These are phyloP conservation scores for Bagarius yarrelli DNA, from an alignment of 2,113 vertebrate species.

Conservation along the genomic window DNA sequence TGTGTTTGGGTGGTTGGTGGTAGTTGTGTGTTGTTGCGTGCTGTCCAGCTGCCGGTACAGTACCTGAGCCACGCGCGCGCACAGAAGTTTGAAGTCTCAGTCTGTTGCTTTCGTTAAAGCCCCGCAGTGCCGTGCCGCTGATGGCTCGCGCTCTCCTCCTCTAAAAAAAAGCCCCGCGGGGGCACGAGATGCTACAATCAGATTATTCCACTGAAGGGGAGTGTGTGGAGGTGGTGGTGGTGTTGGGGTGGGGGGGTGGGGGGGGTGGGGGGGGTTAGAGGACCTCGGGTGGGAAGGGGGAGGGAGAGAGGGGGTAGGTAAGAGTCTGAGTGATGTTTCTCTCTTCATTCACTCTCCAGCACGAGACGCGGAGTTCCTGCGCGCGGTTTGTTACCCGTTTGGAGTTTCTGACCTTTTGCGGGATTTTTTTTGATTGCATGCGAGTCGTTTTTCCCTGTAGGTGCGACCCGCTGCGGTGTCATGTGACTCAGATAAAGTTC, in stretches of 20 bases:
- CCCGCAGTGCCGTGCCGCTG: constrained; percentile 20
- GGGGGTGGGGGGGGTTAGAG: constrained; percentile 20
- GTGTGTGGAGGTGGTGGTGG: constrained; percentile 32
- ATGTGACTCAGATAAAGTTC: background rate
- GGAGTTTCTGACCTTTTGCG: background rate
- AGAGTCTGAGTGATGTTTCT: constrained; percentile 56
- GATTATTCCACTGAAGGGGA: constrained; percentile 56
- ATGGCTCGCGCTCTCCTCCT: constrained; percentile 41
- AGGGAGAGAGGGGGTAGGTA: constrained; percentile 55
- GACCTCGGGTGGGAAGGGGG: background rate
- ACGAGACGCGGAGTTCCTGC: background rate
- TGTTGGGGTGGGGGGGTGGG: background rate
- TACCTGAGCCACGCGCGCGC: background rate
- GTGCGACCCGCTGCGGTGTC: background rate
- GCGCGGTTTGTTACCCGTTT: background rate
- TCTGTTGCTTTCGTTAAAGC: constrained; percentile 1
- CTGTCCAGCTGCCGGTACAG: background rate
- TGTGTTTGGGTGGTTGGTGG: too few species aligned
- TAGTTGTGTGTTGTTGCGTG: background rate
- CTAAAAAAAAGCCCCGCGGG: constrained; percentile 44
- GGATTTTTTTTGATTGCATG: background rate
- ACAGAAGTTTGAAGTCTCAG: background rate
- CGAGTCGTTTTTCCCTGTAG: background rate
- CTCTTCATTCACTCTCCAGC: constrained; percentile 34
- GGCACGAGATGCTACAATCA: constrained; percentile 60